Conservation (phyloP, 2,888 invertebrate genomes). For the Epinotia nisella region DNA sequence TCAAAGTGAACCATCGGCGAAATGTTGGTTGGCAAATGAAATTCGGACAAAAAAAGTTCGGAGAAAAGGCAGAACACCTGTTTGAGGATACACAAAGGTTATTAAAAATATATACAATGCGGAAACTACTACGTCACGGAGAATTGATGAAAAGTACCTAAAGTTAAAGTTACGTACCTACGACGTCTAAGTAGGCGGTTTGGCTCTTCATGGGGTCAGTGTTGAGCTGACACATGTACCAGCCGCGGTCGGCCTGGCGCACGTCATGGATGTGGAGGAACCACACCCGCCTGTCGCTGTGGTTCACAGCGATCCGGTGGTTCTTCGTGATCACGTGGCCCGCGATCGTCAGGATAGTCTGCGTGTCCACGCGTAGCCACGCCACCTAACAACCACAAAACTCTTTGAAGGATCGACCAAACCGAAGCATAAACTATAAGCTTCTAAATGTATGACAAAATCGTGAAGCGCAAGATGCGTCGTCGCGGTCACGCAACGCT, state of each 20-base stretch:
- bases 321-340: slow-evolving; percentile 96
- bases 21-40: no score
- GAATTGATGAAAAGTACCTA: not conserved
- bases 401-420: slow-evolving; percentile 8
- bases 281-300: slow-evolving; percentile 94
- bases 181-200: slow-evolving; percentile 93
- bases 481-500: not conserved
- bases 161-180: slow-evolving; percentile 86
- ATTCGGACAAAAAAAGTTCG: no score
- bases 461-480: not conserved
- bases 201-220: slow-evolving; percentile 97
- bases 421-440: not conserved
- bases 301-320: slow-evolving; percentile 93
- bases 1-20: no score
- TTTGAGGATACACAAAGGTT: no score
- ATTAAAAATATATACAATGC: not conserved
- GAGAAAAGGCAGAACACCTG: no score
- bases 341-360: slow-evolving; percentile 95
- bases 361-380: slow-evolving; percentile 96
- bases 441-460: not conserved
- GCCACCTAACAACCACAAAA: slow-evolving; percentile 87
- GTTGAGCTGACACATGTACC: slow-evolving; percentile 98
- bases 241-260: slow-evolving; percentile 92
- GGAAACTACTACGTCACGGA: not conserved
- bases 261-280: slow-evolving; percentile 94